Conservation (phyloP, 2,888 invertebrate genomes). For the Ariolimax columbianus region DNA sequence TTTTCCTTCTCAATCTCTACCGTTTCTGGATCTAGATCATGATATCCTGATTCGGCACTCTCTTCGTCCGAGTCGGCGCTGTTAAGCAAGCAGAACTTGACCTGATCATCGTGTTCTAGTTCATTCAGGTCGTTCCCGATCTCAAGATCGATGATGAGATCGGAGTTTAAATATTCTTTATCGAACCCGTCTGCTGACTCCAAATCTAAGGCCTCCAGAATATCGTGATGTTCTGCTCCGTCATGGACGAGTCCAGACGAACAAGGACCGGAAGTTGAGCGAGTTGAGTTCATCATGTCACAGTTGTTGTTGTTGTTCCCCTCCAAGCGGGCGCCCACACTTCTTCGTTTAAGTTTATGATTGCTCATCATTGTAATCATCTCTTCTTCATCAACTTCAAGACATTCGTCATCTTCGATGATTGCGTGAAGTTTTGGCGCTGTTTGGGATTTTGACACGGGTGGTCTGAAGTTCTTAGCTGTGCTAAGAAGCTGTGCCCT, state of each 20-base stretch:
- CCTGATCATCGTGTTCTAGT: constrained; percentile 68
- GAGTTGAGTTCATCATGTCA: background rate
- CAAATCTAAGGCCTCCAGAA: constrained; percentile 54
- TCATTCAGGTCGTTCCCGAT: constrained; percentile 75
- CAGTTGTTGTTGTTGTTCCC: constrained; percentile 2
- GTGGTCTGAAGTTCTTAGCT: constrained; percentile 92
- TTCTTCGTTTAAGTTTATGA: constrained; percentile 58
- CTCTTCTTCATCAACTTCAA: constrained; percentile 60
- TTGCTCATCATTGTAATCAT: constrained; percentile 57
- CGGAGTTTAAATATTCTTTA: constrained; percentile 54
- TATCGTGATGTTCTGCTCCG: constrained; percentile 42
- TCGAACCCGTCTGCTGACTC: constrained; percentile 52
- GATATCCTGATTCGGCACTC: constrained; percentile 75
- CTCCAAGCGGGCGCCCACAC: constrained; percentile 33
- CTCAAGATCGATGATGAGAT: constrained; percentile 71
- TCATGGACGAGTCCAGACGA: constrained; percentile 12
- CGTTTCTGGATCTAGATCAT: constrained; percentile 67
- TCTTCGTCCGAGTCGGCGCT: constrained; percentile 73
- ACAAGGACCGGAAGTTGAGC: background rate
- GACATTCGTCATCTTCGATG: constrained; percentile 68
- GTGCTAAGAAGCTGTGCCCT: constrained; percentile 86
- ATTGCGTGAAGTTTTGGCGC: constrained; percentile 97
- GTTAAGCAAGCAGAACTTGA: constrained; percentile 64
- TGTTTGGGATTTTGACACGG: constrained; percentile 94
- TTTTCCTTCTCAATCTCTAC: constrained; percentile 38